Conservation (phyloP, 2,888 invertebrate species). For the Protophormia terraenovae region DNA sequence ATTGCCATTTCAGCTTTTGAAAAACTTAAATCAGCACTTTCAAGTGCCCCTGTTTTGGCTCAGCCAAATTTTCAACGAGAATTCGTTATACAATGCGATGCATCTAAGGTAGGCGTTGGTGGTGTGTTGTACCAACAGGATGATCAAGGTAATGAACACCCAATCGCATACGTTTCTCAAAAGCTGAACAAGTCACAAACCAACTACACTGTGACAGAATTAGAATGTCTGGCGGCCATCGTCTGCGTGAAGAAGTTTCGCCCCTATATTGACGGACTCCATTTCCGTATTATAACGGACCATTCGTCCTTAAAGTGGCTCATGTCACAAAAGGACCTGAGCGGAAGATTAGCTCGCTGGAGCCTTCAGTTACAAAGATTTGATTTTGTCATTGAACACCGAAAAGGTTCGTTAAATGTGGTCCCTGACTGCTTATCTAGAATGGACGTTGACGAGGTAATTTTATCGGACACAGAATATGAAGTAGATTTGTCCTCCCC, state of each 20-base stretch:
- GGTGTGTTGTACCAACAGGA: slow-evolving; percentile 46
- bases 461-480: neutral
- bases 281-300: slow-evolving; percentile 32
- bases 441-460: neutral
- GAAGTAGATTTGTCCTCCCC: neutral
- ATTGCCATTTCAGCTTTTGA: slow-evolving; percentile 12
- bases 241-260: slow-evolving; percentile 3
- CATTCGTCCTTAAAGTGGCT: slow-evolving; percentile 27
- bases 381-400: slow-evolving; percentile 13
- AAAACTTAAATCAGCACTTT: slow-evolving; percentile 28
- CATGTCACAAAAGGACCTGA: slow-evolving; percentile 32
- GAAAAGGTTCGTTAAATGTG: slow-evolving; percentile 5
- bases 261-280: slow-evolving; percentile 28
- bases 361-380: neutral
- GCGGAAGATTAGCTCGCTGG: slow-evolving; percentile 16
- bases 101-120: slow-evolving; percentile 38
- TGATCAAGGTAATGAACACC: slow-evolving; percentile 10
- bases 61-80: slow-evolving; percentile 39
- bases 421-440: slow-evolving; percentile 2
- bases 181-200: slow-evolving; percentile 59
- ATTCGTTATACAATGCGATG: slow-evolving; percentile 54
- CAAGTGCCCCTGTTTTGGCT: slow-evolving; percentile 26
- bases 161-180: slow-evolving; percentile 59
- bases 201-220: slow-evolving; percentile 31
- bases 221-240: slow-evolving; percentile 28